These are phyloP conservation scores for Lophius piscatorius DNA, from an alignment of 2,113 vertebrate species.

Conservation along the genomic window DNA sequence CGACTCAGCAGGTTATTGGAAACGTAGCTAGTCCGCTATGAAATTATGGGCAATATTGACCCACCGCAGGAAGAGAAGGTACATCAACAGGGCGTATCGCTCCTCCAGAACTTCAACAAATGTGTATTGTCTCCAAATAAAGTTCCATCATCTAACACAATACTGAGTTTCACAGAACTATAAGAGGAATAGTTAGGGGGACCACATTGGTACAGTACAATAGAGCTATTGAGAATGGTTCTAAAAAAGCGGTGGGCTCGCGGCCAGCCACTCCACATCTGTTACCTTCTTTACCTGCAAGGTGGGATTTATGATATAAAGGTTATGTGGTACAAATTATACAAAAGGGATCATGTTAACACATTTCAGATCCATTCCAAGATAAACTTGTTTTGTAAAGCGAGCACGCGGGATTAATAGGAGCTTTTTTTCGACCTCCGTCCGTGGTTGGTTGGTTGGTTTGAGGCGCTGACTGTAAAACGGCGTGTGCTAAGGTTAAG, in stretches of 20 bases:
- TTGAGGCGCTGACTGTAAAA: too few relatives aligned
- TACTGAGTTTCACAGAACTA: constrained; percentile 46
- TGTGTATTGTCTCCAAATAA: constrained; percentile 28
- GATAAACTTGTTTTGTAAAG: too few relatives aligned
- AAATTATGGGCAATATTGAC: constrained; percentile 40
- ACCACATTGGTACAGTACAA: constrained; percentile 48
- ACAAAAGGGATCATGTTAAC: neutral
- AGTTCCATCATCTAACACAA: constrained; percentile 50
- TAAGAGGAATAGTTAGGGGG: constrained; percentile 49
- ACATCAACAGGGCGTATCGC: constrained; percentile 47
- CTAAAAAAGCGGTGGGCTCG: constrained; percentile 41
- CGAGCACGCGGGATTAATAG: too few relatives aligned
- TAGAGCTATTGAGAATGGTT: constrained; percentile 47
- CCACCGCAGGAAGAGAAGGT: constrained; percentile 19
- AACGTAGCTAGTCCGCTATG: constrained; percentile 41
- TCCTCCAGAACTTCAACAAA: constrained; percentile 52
- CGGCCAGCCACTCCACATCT: constrained; percentile 51
- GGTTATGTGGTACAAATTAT: neutral
- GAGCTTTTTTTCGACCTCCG: too few relatives aligned
- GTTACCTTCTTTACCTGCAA: constrained; percentile 53
- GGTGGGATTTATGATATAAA: constrained; percentile 31
- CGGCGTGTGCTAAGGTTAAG: too few relatives aligned
- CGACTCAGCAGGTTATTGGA: constrained; percentile 41
- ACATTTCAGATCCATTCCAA: too few relatives aligned
- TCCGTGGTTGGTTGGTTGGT: too few relatives aligned